A percentile compares a stretch with the other conserved stretches of the same genome.
These are phyloP conservation scores for Xiphorhynchus elegans DNA, from an alignment of 2,113 vertebrate species.

Conservation along the genomic window DNA sequence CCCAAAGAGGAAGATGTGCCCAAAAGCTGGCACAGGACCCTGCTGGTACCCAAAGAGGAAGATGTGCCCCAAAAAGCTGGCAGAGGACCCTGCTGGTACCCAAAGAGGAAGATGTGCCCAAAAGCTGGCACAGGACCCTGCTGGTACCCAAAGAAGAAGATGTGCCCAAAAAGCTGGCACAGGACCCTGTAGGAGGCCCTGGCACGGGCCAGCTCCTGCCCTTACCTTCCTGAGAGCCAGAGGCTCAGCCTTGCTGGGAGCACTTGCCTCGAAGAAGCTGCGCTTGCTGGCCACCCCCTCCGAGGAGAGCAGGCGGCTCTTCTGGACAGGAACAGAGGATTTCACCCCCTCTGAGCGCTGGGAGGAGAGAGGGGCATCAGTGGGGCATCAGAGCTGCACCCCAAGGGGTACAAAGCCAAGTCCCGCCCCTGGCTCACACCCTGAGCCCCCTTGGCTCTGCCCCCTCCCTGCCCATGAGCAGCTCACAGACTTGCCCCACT, in stretches of 20 bases:
- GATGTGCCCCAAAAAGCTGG: background rate
- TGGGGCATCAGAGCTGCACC: background rate
- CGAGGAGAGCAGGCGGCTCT: slow-evolving; percentile 72
- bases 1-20: background rate
- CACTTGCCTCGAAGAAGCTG: slow-evolving; percentile 85
- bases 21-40: background rate
- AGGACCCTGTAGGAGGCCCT: background rate
- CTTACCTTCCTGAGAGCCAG: slow-evolving; percentile 74
- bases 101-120: background rate
- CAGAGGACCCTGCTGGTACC: background rate
- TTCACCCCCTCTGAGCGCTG: slow-evolving; percentile 81
- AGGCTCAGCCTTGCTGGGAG: slow-evolving; percentile 6
- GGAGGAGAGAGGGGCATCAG: background rate
- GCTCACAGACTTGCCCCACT: background rate
- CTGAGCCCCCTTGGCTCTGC: accelerated
- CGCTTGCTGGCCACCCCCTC: slow-evolving; percentile 89
- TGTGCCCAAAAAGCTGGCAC: background rate
- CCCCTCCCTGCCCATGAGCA: background rate
- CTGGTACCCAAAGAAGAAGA: background rate
- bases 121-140: background rate
- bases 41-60: background rate
- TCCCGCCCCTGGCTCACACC: background rate
- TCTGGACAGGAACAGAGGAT: slow-evolving; percentile 70
- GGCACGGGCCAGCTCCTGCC: background rate
- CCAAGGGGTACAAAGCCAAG: background rate